Base-by-base conservation (phyloP, 2,113 vertebrate genomes). In the Potamarius usumacintae region DNA sequence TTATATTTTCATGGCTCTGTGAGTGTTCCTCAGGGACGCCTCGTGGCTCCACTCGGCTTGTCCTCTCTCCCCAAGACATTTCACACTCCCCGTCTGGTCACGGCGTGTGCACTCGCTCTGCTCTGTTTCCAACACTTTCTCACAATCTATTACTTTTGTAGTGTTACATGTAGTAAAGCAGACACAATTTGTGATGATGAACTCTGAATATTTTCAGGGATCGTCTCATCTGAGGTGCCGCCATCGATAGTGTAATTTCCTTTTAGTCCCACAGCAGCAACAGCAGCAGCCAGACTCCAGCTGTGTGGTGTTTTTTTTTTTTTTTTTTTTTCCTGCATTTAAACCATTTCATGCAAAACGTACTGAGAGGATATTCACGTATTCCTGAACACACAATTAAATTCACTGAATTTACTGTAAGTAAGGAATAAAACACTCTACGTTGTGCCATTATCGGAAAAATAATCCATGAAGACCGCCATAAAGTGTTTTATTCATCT, bases 1-100 rank as follows among this genome's bases (percentile, higher is more conserved):
- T 89, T 85, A 87, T 89, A 76, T 89, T 89, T 90, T 83, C 79
- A 86, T 82, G 85, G 78, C 67, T 74, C 63, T 85, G 48, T 74
- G 79, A 85, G 81, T 78, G 85, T 85, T 88, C 82, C 67, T 83
- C 8, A 9, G 74, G 63, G 89, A 85, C 42, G n/a, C 53, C 55
- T 42, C 10, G 50, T 25, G 71, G 80, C 60, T 79, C 71, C 50
- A 20, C 71, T 78, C 53, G 85, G 60, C 86, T 76, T 76, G 80
- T 74, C 69, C 80, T 83, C 67, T 83, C 58, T 79, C 79, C 55
- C 80, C 60, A 10, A 89, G 76, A 77, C 72, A 71, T 80, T 86
- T 89, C 85, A 80, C 72, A 57, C 48, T 72, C 78, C 15, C 14
- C 52, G 60, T 86, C 55, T 12, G 50, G 77, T 81, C 52, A 71